Evolutionary conservation across 2,113 vertebrate species (phyloP), one percentile per base, ranked within the genome.

Genomic region (Vulpes vulpes): DNA sequence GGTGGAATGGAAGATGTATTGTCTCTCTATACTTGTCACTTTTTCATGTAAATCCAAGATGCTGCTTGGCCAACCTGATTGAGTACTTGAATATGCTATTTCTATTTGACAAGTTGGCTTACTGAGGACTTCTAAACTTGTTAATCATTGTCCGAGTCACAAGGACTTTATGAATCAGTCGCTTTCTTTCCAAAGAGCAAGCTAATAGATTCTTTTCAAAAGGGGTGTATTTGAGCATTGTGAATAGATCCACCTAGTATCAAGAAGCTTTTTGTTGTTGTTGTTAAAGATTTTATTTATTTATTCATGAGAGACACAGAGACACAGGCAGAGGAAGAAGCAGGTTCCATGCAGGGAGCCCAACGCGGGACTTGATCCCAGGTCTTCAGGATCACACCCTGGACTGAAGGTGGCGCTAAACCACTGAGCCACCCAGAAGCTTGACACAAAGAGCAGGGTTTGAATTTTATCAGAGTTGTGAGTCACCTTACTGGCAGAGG

Each of bases 11-110:
- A 51, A 71, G 20, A 49, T 74, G 30, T 94, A 67, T 14, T 94
- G 76, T 95, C 20, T 91, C 49, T 35, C 49, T 35, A 65, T 1
- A 96, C 88, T 11, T 71, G 53, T 1, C 43, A 89, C 8, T 53
- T 88, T 92, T 79, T 30, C 53, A 55, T 86, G 9, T 82, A 86
- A 88, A 82, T 85, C 8, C 43, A 71, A 96, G 51, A 76, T 73
- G 11, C 32, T 79, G 2, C 88, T 81, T 59, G 78, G 14, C 15
- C 60, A 94, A 62, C n/a, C n/a, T 51, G 11, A 2, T 51, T 64
- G 17, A 71, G 43, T 62, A 81, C 22, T 94, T 65, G 55, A 86
- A 88, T 62, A 82, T 25, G 43, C 22, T 17, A 79, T 90, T 90
- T 62, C 30, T 49, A 53, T 74, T 65, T 86, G 53, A 89, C 38